Base-by-base conservation (phyloP, 30 jellyfish, hydroid and myxozoan genomes). In the Rhopilema esculentum region DNA sequence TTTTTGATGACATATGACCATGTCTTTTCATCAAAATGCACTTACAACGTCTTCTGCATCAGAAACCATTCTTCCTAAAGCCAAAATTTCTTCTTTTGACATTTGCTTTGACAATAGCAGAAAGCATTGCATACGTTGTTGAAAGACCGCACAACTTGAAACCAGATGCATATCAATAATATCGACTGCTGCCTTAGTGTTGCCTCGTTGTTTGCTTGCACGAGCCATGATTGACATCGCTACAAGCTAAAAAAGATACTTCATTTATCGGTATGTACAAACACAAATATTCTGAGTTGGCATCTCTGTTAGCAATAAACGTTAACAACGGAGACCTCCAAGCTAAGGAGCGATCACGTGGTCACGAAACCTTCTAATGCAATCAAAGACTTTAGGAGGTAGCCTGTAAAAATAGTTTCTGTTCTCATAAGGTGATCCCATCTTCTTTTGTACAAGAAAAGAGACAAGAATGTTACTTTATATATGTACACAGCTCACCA, bases 21-120 rank as follows among this genome's bases (percentile, higher is more conserved):
- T 40, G 57, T 6, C 57, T 40, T 40, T 6, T 2, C 12, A 2
- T 16, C 66, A 27, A 26, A 70, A 0, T 9, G 20, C 12, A 12
- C 91, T 81, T 29, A 83, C 91, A 25, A 69, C 40, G 21, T 68
- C 85, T 48, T 53, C 79, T 8, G 76, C 83, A 26, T 83, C 91
- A 26, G 27, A 64, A 4, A 51, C 50, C 32, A 68, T 33, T 6
- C 83, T 23, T 33, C 19, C 62, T 17, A 69, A 27, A 8, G 49
- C 50, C 72, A n/a, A 1, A 31, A 22, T 23, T 26, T 49, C 78
- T 24, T 27, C 80, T 40, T 2, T 40, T 50, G 61, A 66, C 31
- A 24, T 77, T 49, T 17, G 57, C 73, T 19, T 20, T 53, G 91
- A 31, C 25, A 83, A 20, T 6, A 72, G 29, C 48, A 83, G 27